These are phyloP conservation scores for Urocolius indicus DNA, from an alignment of 2,113 vertebrate species.

Conservation along the genomic window DNA sequence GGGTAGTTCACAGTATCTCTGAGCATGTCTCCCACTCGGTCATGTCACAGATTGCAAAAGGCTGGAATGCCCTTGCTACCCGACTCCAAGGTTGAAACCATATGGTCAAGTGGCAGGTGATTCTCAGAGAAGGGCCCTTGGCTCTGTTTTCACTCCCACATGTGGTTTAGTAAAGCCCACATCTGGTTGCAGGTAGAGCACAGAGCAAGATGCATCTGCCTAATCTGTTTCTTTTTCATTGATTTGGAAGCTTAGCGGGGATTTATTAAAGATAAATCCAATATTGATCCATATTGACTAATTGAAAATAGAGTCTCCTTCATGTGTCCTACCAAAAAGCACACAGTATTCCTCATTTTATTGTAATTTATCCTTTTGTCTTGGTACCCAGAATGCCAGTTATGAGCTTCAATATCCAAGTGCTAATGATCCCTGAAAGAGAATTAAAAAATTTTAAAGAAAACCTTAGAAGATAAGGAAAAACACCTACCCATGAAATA, in stretches of 20 bases:
- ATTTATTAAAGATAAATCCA: background rate
- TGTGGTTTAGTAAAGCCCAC: conserved; percentile 68
- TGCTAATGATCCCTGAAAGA: background rate
- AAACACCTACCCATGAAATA: background rate
- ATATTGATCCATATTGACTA: conserved; percentile 14
- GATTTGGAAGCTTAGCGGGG: conserved; percentile 34
- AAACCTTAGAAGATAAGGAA: background rate
- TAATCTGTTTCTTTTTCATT: conserved; percentile 24
- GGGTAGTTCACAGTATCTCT: background rate
- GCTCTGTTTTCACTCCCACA: conserved; percentile 67
- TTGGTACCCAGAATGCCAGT: background rate
- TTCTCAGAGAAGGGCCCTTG: conserved; percentile 69
- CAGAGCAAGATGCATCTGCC: conserved; percentile 58
- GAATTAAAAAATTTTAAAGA: background rate
- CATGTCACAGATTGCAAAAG: background rate
- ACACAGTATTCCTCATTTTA: background rate
- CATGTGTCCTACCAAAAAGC: background rate
- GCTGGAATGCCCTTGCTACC: conserved; percentile 66
- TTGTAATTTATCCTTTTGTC: background rate
- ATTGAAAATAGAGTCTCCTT: background rate
- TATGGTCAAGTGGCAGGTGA: conserved; percentile 68
- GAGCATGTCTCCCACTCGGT: conserved; percentile 1
- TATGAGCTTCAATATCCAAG: background rate
- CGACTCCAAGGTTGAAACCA: conserved; percentile 72
- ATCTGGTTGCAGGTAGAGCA: conserved; percentile 48